Conservation (phyloP, 2,888 invertebrate species). For the Thecocarcelia acutangulata region DNA sequence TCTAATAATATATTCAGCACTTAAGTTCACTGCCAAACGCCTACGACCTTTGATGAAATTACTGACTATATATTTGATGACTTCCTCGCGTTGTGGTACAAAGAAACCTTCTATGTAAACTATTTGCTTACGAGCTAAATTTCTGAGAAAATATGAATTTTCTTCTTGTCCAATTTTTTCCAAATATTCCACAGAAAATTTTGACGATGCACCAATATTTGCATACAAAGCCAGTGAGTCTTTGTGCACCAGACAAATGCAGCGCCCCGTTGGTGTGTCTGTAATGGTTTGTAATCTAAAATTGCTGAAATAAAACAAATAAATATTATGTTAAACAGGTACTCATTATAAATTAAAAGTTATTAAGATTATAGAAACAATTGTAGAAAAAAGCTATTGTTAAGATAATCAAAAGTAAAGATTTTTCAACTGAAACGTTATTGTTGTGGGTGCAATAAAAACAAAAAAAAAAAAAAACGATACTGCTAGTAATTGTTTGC, state of each 20-base stretch:
- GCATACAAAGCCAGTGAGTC: slow-evolving; percentile 83
- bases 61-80: slow-evolving; percentile 81
- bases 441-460: slow-evolving; percentile 37
- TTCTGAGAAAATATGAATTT: slow-evolving; percentile 72
- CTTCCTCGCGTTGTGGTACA: slow-evolving; percentile 82
- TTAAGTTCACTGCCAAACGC: slow-evolving; percentile 83
- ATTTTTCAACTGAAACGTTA: slow-evolving; percentile 1
- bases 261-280: slow-evolving; percentile 82
- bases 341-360: background rate
- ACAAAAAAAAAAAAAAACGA: slow-evolving; percentile 14
- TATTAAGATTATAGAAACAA: background rate
- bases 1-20: slow-evolving; percentile 83
- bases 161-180: slow-evolving; percentile 71
- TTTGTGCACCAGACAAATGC: slow-evolving; percentile 82
- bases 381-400: slow-evolving; percentile 18
- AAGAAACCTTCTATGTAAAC: slow-evolving; percentile 85
- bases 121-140: slow-evolving; percentile 77
- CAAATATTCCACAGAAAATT: slow-evolving; percentile 79
- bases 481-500: background rate
- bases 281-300: slow-evolving; percentile 77
- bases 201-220: slow-evolving; percentile 83
- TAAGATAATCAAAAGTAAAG: slow-evolving; percentile 38
- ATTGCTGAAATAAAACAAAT: slow-evolving; percentile 38
- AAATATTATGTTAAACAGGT: slow-evolving; percentile 38
- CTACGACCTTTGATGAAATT: slow-evolving; percentile 79